phyloP scores from a whole-genome alignment of 2,113 vertebrate species.

The Pseudolaguvia tuberculata region DNA sequence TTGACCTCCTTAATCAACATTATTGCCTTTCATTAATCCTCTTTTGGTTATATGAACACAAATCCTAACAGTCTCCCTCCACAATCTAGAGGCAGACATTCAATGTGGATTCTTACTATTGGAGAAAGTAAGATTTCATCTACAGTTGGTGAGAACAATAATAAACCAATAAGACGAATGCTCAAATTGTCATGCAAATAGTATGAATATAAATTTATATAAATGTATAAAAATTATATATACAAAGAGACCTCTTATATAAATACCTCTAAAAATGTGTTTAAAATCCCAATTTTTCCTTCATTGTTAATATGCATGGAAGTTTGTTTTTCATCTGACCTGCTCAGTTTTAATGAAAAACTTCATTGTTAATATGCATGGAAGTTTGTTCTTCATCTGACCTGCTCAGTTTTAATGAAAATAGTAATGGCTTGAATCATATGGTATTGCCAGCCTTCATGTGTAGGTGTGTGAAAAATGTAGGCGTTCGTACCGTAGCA shows the following conservation, averaged over 20 bases:
- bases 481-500: slow-evolving; percentile 65
- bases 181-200: too few relatives aligned
- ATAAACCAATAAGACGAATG: too few relatives aligned
- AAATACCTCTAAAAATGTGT: background rate
- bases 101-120: too few relatives aligned
- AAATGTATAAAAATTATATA: too few relatives aligned
- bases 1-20: too few relatives aligned
- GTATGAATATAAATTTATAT: too few relatives aligned
- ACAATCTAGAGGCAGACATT: too few relatives aligned
- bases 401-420: background rate
- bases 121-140: too few relatives aligned
- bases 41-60: too few relatives aligned
- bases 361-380: background rate
- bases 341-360: background rate
- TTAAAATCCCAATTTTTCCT: background rate
- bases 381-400: background rate
- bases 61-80: too few relatives aligned
- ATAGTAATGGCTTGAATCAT: slow-evolving; percentile 10
- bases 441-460: background rate
- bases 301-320: background rate
- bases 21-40: too few relatives aligned
- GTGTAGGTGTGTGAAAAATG: background rate
- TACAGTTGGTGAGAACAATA: too few relatives aligned
- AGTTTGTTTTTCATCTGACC: background rate
- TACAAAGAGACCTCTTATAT: background rate